A percentile compares a stretch with the other conserved stretches of the same genome.
Conservation (phyloP, 2,113 vertebrate species). For the Myotis yumanensis region DNA sequence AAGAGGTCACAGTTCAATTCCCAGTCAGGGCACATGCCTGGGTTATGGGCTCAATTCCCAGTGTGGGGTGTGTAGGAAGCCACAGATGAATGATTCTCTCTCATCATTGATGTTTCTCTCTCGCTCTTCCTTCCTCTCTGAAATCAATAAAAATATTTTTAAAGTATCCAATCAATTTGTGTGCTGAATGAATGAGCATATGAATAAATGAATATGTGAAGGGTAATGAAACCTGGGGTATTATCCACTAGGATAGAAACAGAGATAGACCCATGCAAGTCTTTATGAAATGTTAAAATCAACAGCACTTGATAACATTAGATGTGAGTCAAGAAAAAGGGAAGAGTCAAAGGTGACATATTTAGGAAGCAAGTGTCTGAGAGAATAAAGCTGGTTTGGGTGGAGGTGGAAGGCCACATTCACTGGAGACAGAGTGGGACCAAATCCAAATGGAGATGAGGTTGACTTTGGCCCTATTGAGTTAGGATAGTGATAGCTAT, state of each 20-base stretch:
- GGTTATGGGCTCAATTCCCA: no score
- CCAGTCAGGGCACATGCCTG: no score
- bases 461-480: background rate
- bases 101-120: no score
- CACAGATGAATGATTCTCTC: no score
- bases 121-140: no score
- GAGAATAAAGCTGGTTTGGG: background rate
- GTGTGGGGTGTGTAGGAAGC: no score
- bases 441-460: background rate
- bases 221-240: background rate
- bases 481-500: background rate
- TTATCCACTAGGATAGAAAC: background rate
- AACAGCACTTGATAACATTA: background rate
- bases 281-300: background rate
- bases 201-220: background rate
- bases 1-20: no score
- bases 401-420: background rate
- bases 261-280: background rate
- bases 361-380: background rate
- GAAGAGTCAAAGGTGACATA: background rate
- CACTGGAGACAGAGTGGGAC: background rate
- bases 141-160: no score
- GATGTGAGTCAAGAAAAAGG: accelerated
- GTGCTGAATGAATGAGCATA: background rate
- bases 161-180: background rate